Percentiles rank a stretch among this genome's conserved stretches.
phyloP scores from a whole-genome alignment of 2,797 vertebrate species.

The Gambelia wislizenii region DNA sequence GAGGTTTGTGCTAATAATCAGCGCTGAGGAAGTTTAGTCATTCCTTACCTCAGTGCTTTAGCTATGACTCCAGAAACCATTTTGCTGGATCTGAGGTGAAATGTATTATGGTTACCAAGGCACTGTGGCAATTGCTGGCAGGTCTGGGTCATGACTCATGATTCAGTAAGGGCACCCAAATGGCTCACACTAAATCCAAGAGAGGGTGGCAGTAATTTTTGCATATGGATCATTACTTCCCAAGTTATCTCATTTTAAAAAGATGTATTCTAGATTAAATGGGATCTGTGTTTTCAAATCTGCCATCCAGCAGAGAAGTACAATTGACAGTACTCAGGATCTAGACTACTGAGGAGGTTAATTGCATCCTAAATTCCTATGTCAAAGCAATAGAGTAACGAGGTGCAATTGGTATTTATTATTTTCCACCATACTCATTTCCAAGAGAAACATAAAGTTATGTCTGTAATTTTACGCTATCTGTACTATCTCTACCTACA shows the following conservation, averaged over 20 bases:
- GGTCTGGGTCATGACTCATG: not conserved
- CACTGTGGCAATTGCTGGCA: not conserved
- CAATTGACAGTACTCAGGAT: not conserved
- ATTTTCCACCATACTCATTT: not conserved
- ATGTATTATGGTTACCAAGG: not conserved
- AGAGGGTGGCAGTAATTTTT: not conserved
- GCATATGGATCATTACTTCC: not conserved
- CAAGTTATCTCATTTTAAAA: not conserved
- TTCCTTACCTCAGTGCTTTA: not conserved
- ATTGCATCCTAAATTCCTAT: not conserved
- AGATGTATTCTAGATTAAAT: not conserved
- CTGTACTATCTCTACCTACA: too few relatives aligned
- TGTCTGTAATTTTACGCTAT: too few relatives aligned
- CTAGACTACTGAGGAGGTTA: not conserved
- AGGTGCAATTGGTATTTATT: not conserved
- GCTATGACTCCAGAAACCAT: not conserved
- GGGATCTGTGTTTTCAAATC: not conserved
- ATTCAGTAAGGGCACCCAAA: not conserved
- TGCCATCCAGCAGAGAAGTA: not conserved
- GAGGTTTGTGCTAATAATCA: constrained; percentile 5
- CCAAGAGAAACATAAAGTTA: not conserved
- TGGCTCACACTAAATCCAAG: not conserved
- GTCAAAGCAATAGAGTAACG: not conserved
- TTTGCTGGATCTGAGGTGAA: not conserved
- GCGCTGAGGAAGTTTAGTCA: not conserved